Evolutionary conservation across 2,113 vertebrate species (phyloP), one percentile per base, ranked within the genome.

Genomic region (Terrapene triunguis): DNA sequence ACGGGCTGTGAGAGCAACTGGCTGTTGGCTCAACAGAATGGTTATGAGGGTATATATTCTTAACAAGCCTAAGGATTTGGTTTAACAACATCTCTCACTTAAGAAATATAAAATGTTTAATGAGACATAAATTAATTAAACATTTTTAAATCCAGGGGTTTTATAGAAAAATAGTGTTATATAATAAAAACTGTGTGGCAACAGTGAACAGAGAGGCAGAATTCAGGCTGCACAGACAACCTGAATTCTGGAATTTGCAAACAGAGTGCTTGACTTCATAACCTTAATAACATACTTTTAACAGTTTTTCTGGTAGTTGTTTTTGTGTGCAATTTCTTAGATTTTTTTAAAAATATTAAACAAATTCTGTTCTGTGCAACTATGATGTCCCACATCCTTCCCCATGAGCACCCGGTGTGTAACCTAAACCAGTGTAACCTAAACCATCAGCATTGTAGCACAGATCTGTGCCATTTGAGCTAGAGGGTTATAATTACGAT

Each of bases 391-490:
- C 10, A 88, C 78, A 42, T 35, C 42, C 3, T 89, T 48, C 80
- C 35, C 29, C n/a, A 92, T 29, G 65, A n/a, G 72, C 85, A 42
- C 87, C 82, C 24, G 25, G 6, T 62, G 14, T 47, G 6, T 25
- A 53, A 89, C 27, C 86, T 82, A 55, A 85, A 86, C 94, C 29
- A 84, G 14, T 47, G 6, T 25, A 53, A 89, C 27, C 86, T 82
- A 55, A 85, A 86, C 94, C 29, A 84, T 50, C 51, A 89, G 78
- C 19, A 88, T 89, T 80, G 27, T 14, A 72, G 32, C 55, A 91
- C 86, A 95, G 94, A 96, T 95, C 80, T 95, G 72, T 96, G 93
- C 83, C 55, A 62, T 35, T 72, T 88, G 69, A 92, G 85, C 53
- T 86, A 10, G 59, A 53, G 24, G 76, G 55, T 82, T 80, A 82